These are phyloP conservation scores for Drosophila birchii DNA, from an alignment of 2,888 invertebrate genomes.

Conservation along the genomic window DNA sequence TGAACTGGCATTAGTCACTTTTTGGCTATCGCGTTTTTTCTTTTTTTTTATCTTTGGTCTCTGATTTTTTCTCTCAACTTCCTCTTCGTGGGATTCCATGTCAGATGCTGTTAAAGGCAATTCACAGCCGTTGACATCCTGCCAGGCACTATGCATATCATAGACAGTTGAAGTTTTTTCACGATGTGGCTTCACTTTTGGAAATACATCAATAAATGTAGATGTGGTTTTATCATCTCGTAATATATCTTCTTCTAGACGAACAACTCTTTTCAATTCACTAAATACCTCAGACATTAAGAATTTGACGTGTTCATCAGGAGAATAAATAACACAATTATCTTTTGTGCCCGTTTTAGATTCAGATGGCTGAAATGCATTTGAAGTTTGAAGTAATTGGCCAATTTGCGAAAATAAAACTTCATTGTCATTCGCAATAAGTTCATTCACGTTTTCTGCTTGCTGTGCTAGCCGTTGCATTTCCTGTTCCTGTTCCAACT, in stretches of 20 bases:
- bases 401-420: constrained; percentile 82
- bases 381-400: constrained; percentile 86
- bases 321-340: constrained; percentile 85
- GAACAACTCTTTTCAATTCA: constrained; percentile 90
- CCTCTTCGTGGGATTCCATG: constrained; percentile 17
- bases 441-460: background rate
- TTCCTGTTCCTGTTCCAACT: constrained; percentile 94
- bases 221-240: background rate
- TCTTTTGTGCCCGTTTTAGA: background rate
- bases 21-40: constrained; percentile 45
- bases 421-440: constrained; percentile 37
- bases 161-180: constrained; percentile 77
- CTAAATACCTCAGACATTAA: constrained; percentile 92
- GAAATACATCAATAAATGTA: background rate
- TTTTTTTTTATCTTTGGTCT: constrained; percentile 52
- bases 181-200: constrained; percentile 27
- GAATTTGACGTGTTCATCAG: constrained; percentile 90
- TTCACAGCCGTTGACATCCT: constrained; percentile 75
- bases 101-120: constrained; percentile 31
- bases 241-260: constrained; percentile 59
- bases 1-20: constrained; percentile 47
- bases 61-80: background rate
- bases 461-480: constrained; percentile 86
- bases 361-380: constrained; percentile 19
- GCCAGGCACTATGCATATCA: constrained; percentile 83